Evolutionary conservation across 2,888 invertebrate genomes (phyloP), one percentile per base, ranked within the genome.

Genomic region (Drosophila yooni): DNA sequence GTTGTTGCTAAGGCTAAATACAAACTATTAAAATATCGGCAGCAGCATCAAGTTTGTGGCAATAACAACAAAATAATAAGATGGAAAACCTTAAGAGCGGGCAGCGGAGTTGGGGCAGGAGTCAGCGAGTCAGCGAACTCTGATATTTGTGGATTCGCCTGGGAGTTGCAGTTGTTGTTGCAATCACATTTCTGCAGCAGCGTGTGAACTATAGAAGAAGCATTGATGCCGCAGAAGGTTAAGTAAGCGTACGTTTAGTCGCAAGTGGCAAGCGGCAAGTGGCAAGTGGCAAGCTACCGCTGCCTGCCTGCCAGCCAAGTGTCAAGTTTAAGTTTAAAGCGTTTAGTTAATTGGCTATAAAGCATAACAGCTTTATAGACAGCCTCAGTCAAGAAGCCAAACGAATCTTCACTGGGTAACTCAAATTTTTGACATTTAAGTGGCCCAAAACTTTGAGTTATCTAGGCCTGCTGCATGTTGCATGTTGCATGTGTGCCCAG

Each of bases 301-400:
- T 46, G 21, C 21, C 21, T 46, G 38, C 38, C 34, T 38, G 50
- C 52, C 48, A 62, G 40, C 50, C 76, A 74, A 87, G 88, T 90
- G 89, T 90, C 90, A 90, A 90, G 90, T 90, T 90, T 81, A 90
- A 90, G 90, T 90, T 90, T 90, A 82, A 82, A 80, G 48, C 74
- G 57, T 74, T 82, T 73, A 75, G 33, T 74, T 76, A 69, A 79
- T 79, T 72, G 81, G 75, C 73, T 62, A 68, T 58, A 62, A 68
- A 56, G 52, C 48, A 52, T 50, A 76, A 54, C 75, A 71, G 54
- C 70, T 76, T 40, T 43, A 76, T 68, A 59, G 70, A 60, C 64
- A 46, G 52, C 38, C 34, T 51, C 51, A 46, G 64, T 74, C 70
- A 71, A 31, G 52, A 21, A n/a, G 15, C 38, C 34, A 40, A 38